A percentile compares a stretch with the other conserved stretches of the same genome.
These are phyloP conservation scores for Thripadectes ignobilis DNA, from an alignment of 2,797 vertebrate species.

Conservation along the genomic window DNA sequence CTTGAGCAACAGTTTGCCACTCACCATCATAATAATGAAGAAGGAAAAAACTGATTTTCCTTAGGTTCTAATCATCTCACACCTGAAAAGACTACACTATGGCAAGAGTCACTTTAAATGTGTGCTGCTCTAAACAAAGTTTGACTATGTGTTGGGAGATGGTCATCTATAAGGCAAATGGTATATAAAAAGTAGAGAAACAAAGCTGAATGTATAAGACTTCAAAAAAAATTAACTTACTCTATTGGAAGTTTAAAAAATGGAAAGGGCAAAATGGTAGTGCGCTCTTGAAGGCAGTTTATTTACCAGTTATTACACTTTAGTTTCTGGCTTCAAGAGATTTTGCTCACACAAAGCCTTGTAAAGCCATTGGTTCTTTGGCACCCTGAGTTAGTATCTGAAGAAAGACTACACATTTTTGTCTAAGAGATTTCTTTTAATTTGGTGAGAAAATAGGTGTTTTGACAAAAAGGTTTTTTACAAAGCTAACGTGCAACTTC, in stretches of 20 bases:
- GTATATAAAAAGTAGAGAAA: neutral
- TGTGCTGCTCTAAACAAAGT: neutral
- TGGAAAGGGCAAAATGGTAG: neutral
- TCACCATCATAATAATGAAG: neutral
- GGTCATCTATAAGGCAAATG: neutral
- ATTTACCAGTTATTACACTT: too few species aligned
- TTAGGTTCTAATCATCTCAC: neutral
- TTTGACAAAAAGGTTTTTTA: too few species aligned
- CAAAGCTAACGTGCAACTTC: too few species aligned
- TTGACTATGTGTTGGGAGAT: neutral
- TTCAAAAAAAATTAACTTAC: neutral
- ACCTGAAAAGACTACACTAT: neutral
- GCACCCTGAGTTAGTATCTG: too few species aligned
- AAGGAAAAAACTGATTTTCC: neutral
- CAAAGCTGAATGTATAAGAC: neutral
- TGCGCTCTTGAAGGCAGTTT: too few species aligned
- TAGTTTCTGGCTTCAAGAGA: too few species aligned
- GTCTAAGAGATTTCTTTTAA: too few species aligned
- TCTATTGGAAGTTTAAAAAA: neutral
- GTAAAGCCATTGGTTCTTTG: too few species aligned
- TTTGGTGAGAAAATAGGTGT: too few species aligned
- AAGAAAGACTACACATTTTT: too few species aligned
- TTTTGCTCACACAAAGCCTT: too few species aligned
- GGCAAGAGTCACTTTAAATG: neutral
- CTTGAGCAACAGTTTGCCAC: neutral